phyloP scores from a whole-genome alignment of 2,888 invertebrate genomes.

The Netelia fuscicornis region DNA sequence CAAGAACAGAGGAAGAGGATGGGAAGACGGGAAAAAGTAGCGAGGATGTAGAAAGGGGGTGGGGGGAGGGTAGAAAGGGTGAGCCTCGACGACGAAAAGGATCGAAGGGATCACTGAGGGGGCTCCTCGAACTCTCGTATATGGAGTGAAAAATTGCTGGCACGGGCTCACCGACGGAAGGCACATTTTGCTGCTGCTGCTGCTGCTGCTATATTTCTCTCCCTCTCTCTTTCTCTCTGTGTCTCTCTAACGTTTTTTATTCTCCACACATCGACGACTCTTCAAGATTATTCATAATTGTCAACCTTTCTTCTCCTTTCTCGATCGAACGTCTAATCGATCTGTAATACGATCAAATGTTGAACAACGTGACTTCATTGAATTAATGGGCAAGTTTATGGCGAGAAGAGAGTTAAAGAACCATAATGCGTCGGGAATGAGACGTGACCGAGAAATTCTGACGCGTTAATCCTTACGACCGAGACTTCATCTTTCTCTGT shows the following conservation, averaged over 20 bases:
- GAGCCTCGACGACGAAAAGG: constrained; percentile 66
- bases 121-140: constrained; percentile 72
- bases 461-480: too few relatives aligned
- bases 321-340: neutral
- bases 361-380: too few relatives aligned
- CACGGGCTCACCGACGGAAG: constrained; percentile 69
- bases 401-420: too few relatives aligned
- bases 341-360: neutral
- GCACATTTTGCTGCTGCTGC: constrained; percentile 66
- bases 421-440: too few relatives aligned
- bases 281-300: constrained; percentile 76
- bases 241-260: neutral
- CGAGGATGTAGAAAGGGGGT: constrained; percentile 30
- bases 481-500: too few relatives aligned
- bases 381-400: too few relatives aligned
- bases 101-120: constrained; percentile 70
- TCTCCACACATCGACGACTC: constrained; percentile 64
- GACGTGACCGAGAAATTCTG: too few relatives aligned
- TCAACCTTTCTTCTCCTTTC: constrained; percentile 32
- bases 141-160: constrained; percentile 75
- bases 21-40: constrained; percentile 53
- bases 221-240: neutral
- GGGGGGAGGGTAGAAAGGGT: constrained; percentile 51
- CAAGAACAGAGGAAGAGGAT: constrained; percentile 52
- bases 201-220: neutral